A percentile compares a stretch with the other conserved stretches of the same genome.
phyloP scores from a whole-genome alignment of 1,140 invertebrate genomes.

The Drosophila grimshawi region DNA sequence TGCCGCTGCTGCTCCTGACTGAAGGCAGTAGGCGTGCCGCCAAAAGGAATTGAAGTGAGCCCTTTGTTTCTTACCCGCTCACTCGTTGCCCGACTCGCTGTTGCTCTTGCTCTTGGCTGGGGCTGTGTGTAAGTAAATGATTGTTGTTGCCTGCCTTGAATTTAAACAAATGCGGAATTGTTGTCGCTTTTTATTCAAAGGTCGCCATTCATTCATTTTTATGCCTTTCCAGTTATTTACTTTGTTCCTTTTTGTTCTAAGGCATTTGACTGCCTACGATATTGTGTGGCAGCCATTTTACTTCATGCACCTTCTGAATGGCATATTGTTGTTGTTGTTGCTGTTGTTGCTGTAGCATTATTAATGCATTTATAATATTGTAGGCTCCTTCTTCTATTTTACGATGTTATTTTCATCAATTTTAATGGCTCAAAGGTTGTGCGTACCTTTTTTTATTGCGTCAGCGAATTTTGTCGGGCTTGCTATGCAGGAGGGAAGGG shows the following conservation, averaged over 20 bases:
- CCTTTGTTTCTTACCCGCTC: constrained; percentile 18
- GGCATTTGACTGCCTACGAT: constrained; percentile 46
- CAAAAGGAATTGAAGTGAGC: constrained; percentile 28
- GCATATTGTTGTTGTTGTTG: constrained; percentile 44
- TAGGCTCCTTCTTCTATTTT: constrained; percentile 48
- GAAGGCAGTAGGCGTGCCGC: constrained; percentile 16
- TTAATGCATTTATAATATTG: constrained; percentile 71
- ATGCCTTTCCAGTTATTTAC: constrained; percentile 63
- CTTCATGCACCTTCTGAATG: constrained; percentile 46
- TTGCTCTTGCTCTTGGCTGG: neutral
- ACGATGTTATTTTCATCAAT: constrained; percentile 42
- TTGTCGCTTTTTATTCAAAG: constrained; percentile 57
- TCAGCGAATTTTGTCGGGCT: constrained; percentile 22
- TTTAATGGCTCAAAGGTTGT: constrained; percentile 42
- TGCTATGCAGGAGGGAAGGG: no score
- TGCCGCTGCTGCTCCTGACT: constrained; percentile 5
- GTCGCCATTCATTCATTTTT: constrained; percentile 48
- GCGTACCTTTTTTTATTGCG: constrained; percentile 49
- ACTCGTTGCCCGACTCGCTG: neutral
- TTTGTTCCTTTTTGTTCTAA: constrained; percentile 29
- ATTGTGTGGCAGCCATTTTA: constrained; percentile 14
- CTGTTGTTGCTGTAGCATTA: constrained; percentile 47
- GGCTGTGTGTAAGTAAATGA: constrained; percentile 55
- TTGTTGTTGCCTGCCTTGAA: constrained; percentile 78
- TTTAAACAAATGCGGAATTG: constrained; percentile 75